A percentile compares a stretch with the other conserved stretches of the same genome.
Evolutionary conservation across 2,888 invertebrate species (phyloP).

Genomic region (Stenodera caucasica): DNA sequence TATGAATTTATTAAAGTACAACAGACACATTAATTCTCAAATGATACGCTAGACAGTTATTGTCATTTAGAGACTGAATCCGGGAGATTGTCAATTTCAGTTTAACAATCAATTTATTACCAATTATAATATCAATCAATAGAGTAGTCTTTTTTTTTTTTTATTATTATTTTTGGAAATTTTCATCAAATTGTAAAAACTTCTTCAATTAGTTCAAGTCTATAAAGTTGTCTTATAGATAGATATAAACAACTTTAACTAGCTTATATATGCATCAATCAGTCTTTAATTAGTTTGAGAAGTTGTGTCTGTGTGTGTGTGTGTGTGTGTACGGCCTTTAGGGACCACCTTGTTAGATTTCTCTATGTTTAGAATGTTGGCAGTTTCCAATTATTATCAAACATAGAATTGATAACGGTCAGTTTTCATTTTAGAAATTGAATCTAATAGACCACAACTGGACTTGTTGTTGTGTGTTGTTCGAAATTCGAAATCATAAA

Average conservation of each 20-base stretch:
- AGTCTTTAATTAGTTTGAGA: constrained; percentile 43
- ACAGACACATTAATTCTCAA: background rate
- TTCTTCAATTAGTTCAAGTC: no score
- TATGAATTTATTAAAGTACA: background rate
- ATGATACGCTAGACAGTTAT: background rate
- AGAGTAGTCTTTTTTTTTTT: no score
- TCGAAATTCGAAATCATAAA: constrained; percentile 14
- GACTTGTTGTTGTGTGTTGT: constrained; percentile 1
- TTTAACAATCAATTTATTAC: no score
- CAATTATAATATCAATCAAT: no score
- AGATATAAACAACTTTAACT: no score
- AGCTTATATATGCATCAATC: constrained; percentile 24
- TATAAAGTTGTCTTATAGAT: no score
- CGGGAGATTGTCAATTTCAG: no score
- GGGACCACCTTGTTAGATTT: constrained; percentile 16
- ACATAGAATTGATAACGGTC: background rate
- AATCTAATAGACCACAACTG: no score
- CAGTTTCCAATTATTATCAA: constrained; percentile 23
- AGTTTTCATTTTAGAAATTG: no score
- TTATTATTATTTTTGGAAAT: no score
- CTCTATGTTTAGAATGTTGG: constrained; percentile 22
- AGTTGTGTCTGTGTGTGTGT: constrained; percentile 34
- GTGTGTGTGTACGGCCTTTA: constrained; percentile 21
- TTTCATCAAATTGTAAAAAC: no score
- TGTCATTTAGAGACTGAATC: no score